Base-by-base conservation (phyloP, 2,113 vertebrate species). In the Cercocebus atys region DNA sequence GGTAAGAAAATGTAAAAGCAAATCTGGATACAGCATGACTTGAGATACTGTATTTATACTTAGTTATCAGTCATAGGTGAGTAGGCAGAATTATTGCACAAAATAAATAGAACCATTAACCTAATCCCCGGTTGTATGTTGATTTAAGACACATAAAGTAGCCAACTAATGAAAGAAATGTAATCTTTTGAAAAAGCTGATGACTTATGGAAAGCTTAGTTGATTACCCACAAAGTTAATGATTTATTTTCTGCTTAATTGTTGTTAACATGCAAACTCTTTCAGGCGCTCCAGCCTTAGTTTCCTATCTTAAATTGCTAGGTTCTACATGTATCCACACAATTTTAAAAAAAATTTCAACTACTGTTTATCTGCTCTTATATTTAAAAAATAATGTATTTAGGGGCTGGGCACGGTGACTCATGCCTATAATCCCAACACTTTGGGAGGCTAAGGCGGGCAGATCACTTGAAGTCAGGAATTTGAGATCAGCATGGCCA, bases 31-130 rank as follows among this genome's bases (percentile, higher is more conserved):
- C 79, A 59, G 18, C 32, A 3, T 1, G 85, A 96, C 94, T 96
- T 92, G 1, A 94, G 83, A 88, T 95, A 81, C 35, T 23, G 30
- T 93, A 94, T 92, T 97, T 98, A 91, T 95, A 95, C 94, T 97
- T 84, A 97, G 96, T 80, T 97, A 98, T 98, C 98, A 98, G 95
- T 98, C 96, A 95, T 95, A 90, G 22, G 30, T 98, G 97, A 97
- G 87, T 88, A 98, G 96, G 68, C 89, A 82, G 83, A 97, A 97
- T 96, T 97, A 88, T 57, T 96, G 75, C n/a, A 8, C 94, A 97
- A 97, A 98, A 91, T 90, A 98, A 98, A 98, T 83, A 98, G 95
- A 97, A 86, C 40, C 79, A 95, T 93, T 97, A 97, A 83, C 73
- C 72, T 73, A 0, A 96, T n/a, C 86, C 90, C 75, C 93, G 86